phyloP scores from a whole-genome alignment of 1,140 invertebrate species.

The Drosophila kikkawai region DNA sequence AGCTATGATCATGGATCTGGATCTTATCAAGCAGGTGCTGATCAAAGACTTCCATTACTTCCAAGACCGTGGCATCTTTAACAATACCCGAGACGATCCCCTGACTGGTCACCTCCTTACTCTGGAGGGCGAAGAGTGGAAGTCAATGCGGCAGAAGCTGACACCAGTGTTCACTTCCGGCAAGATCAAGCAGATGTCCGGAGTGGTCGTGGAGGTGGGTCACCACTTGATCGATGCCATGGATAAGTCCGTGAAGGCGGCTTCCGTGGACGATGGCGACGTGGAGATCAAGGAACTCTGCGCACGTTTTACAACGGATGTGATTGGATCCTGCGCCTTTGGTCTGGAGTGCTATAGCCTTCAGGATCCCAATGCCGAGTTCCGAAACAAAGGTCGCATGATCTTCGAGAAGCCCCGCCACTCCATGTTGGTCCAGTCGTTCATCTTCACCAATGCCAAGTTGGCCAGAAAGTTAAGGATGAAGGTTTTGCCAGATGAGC shows the following conservation, averaged over 20 bases:
- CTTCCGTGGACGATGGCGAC: constrained; percentile 84
- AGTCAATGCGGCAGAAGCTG: constrained; percentile 86
- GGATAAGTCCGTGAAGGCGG: constrained; percentile 17
- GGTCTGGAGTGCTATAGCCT: constrained; percentile 86
- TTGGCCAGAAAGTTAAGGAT: constrained; percentile 54
- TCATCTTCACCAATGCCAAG: constrained; percentile 57
- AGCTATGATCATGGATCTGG: constrained; percentile 62
- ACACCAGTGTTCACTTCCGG: constrained; percentile 87
- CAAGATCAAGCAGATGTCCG: constrained; percentile 87
- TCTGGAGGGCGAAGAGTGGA: constrained; percentile 86
- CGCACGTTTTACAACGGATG: constrained; percentile 88
- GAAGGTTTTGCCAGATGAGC: constrained; percentile 65
- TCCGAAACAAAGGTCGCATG: constrained; percentile 78
- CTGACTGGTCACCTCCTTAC: constrained; percentile 86
- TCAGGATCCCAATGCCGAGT: constrained; percentile 85
- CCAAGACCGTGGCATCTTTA: constrained; percentile 85
- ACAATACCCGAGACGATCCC: constrained; percentile 86
- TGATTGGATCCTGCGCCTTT: constrained; percentile 86
- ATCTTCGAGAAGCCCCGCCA: constrained; percentile 61
- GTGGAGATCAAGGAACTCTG: constrained; percentile 86
- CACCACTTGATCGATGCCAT: constrained; percentile 55
- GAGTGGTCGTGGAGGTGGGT: constrained; percentile 74
- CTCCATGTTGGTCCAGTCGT: constrained; percentile 21
- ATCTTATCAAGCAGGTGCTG: constrained; percentile 72
- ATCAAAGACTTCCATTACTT: constrained; percentile 81